These are phyloP conservation scores for Myotis pilosus DNA, from an alignment of 2,797 vertebrate species.

Conservation along the genomic window DNA sequence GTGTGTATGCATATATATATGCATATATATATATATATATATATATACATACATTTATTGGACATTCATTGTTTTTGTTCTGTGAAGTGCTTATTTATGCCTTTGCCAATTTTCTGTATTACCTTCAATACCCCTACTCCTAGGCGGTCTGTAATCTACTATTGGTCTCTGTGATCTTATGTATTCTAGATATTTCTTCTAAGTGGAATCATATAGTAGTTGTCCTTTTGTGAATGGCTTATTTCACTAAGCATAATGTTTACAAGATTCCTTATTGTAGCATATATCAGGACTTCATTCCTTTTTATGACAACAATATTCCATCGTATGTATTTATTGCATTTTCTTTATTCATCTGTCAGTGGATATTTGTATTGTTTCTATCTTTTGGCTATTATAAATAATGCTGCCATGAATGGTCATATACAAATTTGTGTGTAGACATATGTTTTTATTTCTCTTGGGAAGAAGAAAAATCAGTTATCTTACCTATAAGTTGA, in stretches of 20 bases:
- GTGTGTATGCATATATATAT: neutral
- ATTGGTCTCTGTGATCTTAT: neutral
- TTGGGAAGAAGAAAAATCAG: neutral
- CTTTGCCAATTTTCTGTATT: neutral
- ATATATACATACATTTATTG: neutral
- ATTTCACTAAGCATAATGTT: neutral
- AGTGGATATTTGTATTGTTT: neutral
- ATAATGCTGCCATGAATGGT: neutral
- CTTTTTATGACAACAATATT: neutral
- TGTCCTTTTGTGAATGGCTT: neutral
- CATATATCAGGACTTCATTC: neutral
- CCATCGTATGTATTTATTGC: neutral
- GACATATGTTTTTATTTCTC: neutral
- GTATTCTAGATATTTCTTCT: neutral
- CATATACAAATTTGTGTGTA: neutral
- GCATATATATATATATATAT: neutral
- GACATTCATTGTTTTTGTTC: neutral
- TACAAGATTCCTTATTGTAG: neutral
- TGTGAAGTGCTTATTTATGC: neutral
- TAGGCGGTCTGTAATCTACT: neutral
- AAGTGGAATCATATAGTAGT: neutral
- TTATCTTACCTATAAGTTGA: neutral
- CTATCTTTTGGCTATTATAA: neutral
- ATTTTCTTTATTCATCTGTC: neutral
- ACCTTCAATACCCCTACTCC: neutral